A percentile compares a stretch with the other conserved stretches of the same genome.
Conservation (phyloP, 1,140 invertebrate genomes). For the Eciton burchellii region DNA sequence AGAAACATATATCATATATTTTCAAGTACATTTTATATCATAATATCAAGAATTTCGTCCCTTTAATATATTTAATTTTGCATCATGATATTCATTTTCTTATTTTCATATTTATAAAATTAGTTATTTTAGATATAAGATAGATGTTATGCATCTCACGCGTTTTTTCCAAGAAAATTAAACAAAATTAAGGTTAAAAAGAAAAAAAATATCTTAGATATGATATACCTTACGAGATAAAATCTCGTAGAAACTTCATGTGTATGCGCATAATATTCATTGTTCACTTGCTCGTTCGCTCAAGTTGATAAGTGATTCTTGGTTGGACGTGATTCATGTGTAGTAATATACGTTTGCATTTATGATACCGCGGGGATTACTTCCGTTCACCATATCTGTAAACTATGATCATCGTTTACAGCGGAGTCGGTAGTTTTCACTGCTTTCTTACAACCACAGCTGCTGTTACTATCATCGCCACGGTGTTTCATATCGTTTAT, state of each 20-base stretch:
- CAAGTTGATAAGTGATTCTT: slow-evolving; percentile 22
- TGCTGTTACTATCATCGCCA: not conserved
- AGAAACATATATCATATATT: not conserved
- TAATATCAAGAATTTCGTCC: too few species aligned
- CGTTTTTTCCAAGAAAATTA: not conserved
- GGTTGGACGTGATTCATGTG: slow-evolving; percentile 58
- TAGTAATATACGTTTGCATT: slow-evolving; percentile 59
- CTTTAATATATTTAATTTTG: too few species aligned
- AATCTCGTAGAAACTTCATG: slow-evolving; percentile 39
- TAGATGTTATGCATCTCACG: not conserved
- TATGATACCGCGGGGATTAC: slow-evolving; percentile 60
- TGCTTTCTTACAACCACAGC: slow-evolving; percentile 15
- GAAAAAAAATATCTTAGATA: not conserved
- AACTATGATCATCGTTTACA: slow-evolving; percentile 33
- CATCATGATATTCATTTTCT: not conserved
- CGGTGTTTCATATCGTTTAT: slow-evolving; percentile 50
- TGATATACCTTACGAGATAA: slow-evolving; percentile 32
- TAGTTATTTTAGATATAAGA: not conserved
- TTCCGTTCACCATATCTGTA: slow-evolving; percentile 55
- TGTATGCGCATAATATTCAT: slow-evolving; percentile 17
- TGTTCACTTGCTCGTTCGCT: not conserved
- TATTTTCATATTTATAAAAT: not conserved
- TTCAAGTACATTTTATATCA: too few species aligned
- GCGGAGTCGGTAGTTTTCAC: slow-evolving; percentile 34
- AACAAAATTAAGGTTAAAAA: slow-evolving; percentile 11